phyloP scores from a whole-genome alignment of 1,140 invertebrate species.

The Neuroterus valhalla region DNA sequence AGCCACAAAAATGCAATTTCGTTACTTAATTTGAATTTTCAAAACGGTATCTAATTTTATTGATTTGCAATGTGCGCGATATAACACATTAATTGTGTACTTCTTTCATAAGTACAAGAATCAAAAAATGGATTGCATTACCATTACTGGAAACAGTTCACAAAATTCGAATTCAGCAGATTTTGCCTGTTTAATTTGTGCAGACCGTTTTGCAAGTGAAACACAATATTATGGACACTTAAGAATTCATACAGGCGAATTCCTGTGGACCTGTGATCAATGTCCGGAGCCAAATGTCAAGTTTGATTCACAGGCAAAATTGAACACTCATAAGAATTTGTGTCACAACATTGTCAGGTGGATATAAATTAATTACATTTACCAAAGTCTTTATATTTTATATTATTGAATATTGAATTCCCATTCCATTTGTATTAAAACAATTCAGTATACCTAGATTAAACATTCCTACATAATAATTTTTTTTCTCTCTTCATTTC shows the following conservation, averaged over 20 bases:
- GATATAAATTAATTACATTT: background rate
- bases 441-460: too few relatives aligned
- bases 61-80: too few relatives aligned
- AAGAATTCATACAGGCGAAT: conserved; percentile 58
- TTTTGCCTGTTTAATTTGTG: conserved; percentile 58
- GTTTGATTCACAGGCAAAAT: conserved; percentile 51
- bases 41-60: too few relatives aligned
- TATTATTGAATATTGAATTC: too few relatives aligned
- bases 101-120: too few relatives aligned
- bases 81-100: too few relatives aligned
- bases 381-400: too few relatives aligned
- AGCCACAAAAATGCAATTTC: too few relatives aligned
- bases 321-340: conserved; percentile 48
- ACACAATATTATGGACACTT: conserved; percentile 63
- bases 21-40: too few relatives aligned
- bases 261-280: conserved; percentile 53
- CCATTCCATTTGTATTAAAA: too few relatives aligned
- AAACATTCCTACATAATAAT: too few relatives aligned
- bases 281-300: conserved; percentile 49
- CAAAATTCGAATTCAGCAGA: conserved; percentile 37
- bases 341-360: conserved; percentile 46
- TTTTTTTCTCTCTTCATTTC: background rate
- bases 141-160: conserved; percentile 31
- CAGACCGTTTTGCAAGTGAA: conserved; percentile 52
- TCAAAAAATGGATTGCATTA: conserved; percentile 31